Conservation (phyloP, 2,888 invertebrate species). For the Schizotus pectinicornis region DNA sequence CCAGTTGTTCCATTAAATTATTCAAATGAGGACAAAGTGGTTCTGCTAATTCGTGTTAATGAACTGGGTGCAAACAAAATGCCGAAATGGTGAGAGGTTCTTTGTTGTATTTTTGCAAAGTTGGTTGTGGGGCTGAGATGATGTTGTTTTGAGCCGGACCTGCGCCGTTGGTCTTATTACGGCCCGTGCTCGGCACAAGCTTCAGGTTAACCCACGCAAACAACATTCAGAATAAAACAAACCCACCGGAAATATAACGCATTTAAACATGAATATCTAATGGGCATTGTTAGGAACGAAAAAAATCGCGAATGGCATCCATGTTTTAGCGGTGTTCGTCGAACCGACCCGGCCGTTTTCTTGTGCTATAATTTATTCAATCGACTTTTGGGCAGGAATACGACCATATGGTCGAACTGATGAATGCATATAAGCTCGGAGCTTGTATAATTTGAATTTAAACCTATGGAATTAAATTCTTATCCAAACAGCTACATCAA, state of each 20-base stretch:
- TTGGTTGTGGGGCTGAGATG: background rate
- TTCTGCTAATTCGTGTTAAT: too few relatives aligned
- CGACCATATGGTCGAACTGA: conserved; percentile 37
- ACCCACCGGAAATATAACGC: conserved; percentile 50
- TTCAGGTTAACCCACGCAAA: conserved; percentile 49
- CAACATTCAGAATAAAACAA: conserved; percentile 48
- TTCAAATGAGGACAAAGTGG: too few relatives aligned
- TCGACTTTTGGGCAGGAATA: conserved; percentile 25
- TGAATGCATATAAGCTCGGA: conserved; percentile 32
- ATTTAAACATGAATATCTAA: conserved; percentile 39
- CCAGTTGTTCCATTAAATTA: too few relatives aligned
- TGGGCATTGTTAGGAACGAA: conserved; percentile 30
- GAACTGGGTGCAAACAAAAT: too few relatives aligned
- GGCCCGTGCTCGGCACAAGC: conserved; percentile 50
- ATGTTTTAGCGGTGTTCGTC: conserved; percentile 14
- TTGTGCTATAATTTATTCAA: conserved; percentile 28
- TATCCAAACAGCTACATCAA: conserved; percentile 32
- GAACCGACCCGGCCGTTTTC: conserved; percentile 20
- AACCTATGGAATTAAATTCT: conserved; percentile 30
- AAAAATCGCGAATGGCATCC: conserved; percentile 27
- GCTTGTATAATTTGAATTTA: conserved; percentile 31
- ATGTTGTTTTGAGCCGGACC: conserved; percentile 13
- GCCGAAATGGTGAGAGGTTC: too few relatives aligned
- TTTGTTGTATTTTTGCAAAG: background rate
- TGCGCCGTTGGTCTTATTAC: conserved; percentile 26